Base-by-base conservation (phyloP, 2,113 vertebrate genomes). In the Labeo catla region DNA sequence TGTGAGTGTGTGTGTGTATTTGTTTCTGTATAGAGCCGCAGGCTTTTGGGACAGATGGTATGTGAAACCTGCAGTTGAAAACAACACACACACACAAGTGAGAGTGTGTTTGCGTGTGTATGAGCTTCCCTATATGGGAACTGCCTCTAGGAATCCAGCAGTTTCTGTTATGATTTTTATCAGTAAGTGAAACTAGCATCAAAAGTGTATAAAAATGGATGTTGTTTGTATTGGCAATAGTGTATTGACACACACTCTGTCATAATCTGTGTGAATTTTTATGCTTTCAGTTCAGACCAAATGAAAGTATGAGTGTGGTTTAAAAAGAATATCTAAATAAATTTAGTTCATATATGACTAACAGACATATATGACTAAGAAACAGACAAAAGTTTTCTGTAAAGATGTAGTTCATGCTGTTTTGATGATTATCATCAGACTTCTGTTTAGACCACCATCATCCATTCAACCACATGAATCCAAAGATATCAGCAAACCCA, bases 1-100 rank as follows among this genome's bases (percentile, higher is more conserved):
- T 23, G 45, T 36, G 57, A 36, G 84, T 36, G 47, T 49, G 84
- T 36, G 47, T 49, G 39, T 61, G 39, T 49, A 63, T 45, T 49
- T 49, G 23, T n/a, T 9, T 43, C 34, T 43, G 70, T 54, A 15
- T 57, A 39, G 10, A 73, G 81, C 81, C 81, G 72, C 34, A 43
- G 81, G 81, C 49, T 43, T 83, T 83, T 57, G 49, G 49, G 66
- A 72, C 28, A n/a, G 50, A 72, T 83, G 81, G 49, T 21, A 82
- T 82, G 80, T 68, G 63, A 82, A 82, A 52, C 43, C 45, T 81
- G 57, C 74, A 34, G 49, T 54, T 19, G 23, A 76, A 52, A 52
- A 28, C 73, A 52, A 2, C 21, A 76, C 73, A 76, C 39, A 76
- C 39, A 39, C 23, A 36, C 45, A 19, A n/a, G 28, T n/a, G 13